phyloP scores from a whole-genome alignment of 64 coral and sea anemone species.

The Cladopsammia gracilis region DNA sequence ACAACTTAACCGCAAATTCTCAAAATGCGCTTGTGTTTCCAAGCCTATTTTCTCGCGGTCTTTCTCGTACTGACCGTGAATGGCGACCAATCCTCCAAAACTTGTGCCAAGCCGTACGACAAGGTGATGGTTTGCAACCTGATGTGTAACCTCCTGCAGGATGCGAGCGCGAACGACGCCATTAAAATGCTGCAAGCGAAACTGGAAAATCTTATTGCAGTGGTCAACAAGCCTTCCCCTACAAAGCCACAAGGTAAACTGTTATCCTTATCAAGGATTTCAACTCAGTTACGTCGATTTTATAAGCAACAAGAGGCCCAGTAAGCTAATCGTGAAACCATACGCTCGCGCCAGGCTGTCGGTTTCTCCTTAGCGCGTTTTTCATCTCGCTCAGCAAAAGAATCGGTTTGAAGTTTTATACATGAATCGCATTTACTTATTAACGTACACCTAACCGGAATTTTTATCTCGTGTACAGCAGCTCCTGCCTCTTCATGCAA shows the following conservation, averaged over 20 bases:
- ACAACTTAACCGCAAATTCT: neutral
- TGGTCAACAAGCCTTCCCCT: neutral
- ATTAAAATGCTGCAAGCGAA: neutral
- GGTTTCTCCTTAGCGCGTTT: too few species aligned
- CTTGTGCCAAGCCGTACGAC: neutral
- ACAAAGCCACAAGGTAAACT: neutral
- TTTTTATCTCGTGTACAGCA: neutral
- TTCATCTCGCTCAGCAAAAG: too few species aligned
- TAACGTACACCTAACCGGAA: neutral
- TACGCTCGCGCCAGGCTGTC: too few species aligned
- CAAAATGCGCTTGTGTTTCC: neutral
- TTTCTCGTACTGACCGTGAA: neutral
- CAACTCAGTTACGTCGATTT: too few species aligned
- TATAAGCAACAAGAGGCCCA: too few species aligned
- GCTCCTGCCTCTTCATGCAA: neutral
- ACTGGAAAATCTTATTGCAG: neutral
- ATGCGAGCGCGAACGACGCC: too few species aligned
- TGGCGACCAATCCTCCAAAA: neutral
- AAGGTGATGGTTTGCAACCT: neutral
- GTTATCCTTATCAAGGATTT: neutral
- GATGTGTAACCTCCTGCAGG: neutral
- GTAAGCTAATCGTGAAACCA: too few species aligned
- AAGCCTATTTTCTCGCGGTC: neutral
- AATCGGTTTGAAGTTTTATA: too few species aligned
- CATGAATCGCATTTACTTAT: too few species aligned